Percentiles rank a stretch among this genome's conserved stretches.
Conservation (phyloP, 2,797 vertebrate species). For the Molossus molossus region DNA sequence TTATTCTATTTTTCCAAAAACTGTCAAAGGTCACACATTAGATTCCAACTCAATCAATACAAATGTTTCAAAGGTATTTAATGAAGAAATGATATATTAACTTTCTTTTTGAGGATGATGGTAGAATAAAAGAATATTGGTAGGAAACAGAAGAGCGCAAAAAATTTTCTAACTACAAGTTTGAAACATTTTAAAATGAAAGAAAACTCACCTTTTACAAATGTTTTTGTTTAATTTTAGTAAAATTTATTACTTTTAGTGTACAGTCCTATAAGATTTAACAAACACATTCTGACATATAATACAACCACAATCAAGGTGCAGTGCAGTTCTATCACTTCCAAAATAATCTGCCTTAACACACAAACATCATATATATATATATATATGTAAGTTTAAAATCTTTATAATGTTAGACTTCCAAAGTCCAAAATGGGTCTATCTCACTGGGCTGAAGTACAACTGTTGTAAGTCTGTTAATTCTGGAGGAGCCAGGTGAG, state of each 20-base stretch:
- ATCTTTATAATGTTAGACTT: neutral
- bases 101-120: neutral
- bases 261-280: neutral
- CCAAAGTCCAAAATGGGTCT: neutral
- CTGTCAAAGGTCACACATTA: neutral
- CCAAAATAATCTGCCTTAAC: neutral
- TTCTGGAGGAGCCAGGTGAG: neutral
- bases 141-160: neutral
- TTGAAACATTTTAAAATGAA: slow-evolving; percentile 23
- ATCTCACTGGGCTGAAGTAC: neutral
- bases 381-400: neutral
- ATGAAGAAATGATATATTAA: neutral
- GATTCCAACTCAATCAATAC: neutral
- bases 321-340: neutral
- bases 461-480: neutral
- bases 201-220: neutral
- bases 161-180: neutral
- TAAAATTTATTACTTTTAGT: neutral
- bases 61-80: neutral
- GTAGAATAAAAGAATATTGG: neutral
- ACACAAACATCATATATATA: neutral
- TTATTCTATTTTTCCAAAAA: neutral
- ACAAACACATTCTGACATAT: neutral
- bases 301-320: neutral
- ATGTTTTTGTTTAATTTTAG: neutral